Base-by-base conservation (phyloP, 2,888 invertebrate species). In the Girardia tigrina region DNA sequence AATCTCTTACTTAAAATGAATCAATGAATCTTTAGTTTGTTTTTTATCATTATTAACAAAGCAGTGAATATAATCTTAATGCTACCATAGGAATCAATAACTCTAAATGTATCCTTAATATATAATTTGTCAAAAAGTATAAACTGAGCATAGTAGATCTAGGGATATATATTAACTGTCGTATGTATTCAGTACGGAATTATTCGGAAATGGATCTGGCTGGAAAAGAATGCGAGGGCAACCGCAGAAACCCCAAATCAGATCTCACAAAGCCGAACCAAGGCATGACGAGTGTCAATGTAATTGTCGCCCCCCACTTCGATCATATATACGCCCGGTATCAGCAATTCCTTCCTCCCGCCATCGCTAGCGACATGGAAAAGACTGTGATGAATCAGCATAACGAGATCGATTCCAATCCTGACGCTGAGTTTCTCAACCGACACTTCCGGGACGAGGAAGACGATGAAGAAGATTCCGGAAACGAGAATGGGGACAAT, bases 281-380 rank as follows among this genome's bases (percentile, higher is more conserved):
- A 6, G 56, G 56, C 56, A 56, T 56, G 56, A 56, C 56, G 23
- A 56, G 56, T 56, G 56, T 56, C 6, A 56, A 56, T 56, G 56
- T 56, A 56, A 56, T 56, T 16, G 56, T 56, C n/a, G 56, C 56
- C 23, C 56, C 56, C 23, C 56, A 56, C 23, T 56, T 56, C n/a
- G 56, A 56, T 56, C 56, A 56, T 16, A 56, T 56, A 6, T 56
- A 56, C n/a, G 56, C 56, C n/a, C 56, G 56, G n/a, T 56, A 56
- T 56, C 56, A 56, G 23, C 56, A 56, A 16, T 56, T 56, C 23
- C 56, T 56, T 4, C 56, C 56, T 4, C 56, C 56, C 2, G 56
- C 56, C 23, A 56, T 56, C 4, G 4, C 56, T 23, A 56, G 56
- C 23, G 56, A 56, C 56, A 56, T 56, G 56, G 56, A 56, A 6